Evolutionary conservation across 2,113 vertebrate species (phyloP).

Genomic region (Daphoenositta chrysoptera): DNA sequence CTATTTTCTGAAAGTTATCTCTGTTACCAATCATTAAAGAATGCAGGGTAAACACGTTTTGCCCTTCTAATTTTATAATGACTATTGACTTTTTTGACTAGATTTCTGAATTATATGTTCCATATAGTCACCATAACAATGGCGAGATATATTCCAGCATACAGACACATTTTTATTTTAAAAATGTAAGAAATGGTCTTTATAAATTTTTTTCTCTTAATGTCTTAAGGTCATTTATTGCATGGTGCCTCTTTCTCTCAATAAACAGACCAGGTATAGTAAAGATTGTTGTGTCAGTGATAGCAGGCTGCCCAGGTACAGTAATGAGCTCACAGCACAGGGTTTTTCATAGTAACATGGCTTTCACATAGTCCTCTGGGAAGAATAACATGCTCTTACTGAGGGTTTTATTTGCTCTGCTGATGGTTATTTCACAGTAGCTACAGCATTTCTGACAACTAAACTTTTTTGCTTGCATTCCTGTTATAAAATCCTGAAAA

Average conservation of each 20-base stretch:
- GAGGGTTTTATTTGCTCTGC: neutral
- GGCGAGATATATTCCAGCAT: neutral
- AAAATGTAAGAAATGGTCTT: neutral
- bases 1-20: neutral
- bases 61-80: neutral
- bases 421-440: neutral
- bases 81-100: neutral
- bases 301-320: neutral
- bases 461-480: slow-evolving; percentile 9
- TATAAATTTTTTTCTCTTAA: neutral
- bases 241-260: neutral
- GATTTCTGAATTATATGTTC: neutral
- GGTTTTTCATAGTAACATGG: neutral
- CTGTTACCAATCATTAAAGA: neutral
- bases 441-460: neutral
- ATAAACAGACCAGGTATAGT: neutral
- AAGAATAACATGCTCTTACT: neutral
- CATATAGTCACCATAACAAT: neutral
- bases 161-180: neutral
- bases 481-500: neutral
- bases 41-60: neutral
- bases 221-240: neutral
- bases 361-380: neutral
- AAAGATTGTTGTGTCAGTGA: neutral
- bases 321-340: neutral